Evolutionary conservation across 2,888 invertebrate genomes (phyloP).

Genomic region (Epinotia nisella): DNA sequence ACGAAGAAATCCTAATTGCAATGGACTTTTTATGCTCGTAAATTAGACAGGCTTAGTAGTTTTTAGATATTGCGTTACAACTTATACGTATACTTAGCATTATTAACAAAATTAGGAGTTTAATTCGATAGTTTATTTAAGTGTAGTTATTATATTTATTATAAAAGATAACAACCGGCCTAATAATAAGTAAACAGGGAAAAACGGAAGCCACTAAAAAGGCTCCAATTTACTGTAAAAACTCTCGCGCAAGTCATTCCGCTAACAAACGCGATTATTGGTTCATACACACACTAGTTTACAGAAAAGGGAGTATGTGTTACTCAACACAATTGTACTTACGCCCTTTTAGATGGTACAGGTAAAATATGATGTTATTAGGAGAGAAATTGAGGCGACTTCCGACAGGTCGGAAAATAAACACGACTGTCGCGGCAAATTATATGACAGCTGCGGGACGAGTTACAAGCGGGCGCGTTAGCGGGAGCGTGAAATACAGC

Average conservation of each 20-base stretch:
- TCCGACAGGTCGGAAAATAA: slow-evolving; percentile 69
- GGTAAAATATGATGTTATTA: slow-evolving; percentile 62
- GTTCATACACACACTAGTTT: slow-evolving; percentile 56
- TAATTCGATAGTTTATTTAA: slow-evolving; percentile 27
- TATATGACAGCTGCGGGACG: slow-evolving; percentile 50
- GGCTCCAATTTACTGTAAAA: slow-evolving; percentile 50
- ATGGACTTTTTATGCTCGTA: background rate
- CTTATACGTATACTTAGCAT: slow-evolving; percentile 20
- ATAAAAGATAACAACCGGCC: slow-evolving; percentile 48
- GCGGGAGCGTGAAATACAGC: slow-evolving; percentile 48
- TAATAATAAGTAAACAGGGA: slow-evolving; percentile 50
- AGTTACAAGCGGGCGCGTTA: slow-evolving; percentile 46
- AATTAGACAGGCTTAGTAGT: background rate
- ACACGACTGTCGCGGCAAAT: slow-evolving; percentile 65
- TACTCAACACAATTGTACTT: background rate
- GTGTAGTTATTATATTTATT: slow-evolving; percentile 37
- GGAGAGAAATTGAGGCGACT: slow-evolving; percentile 62
- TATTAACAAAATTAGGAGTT: slow-evolving; percentile 15
- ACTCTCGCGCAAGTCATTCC: slow-evolving; percentile 59
- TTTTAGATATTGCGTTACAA: background rate
- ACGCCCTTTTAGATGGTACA: background rate
- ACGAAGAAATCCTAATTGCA: background rate
- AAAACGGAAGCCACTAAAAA: slow-evolving; percentile 53
- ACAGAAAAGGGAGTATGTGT: slow-evolving; percentile 5
- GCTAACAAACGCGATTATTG: slow-evolving; percentile 52